phyloP scores from a whole-genome alignment of 2,113 vertebrate species.

The Chlamydotis undulata region DNA sequence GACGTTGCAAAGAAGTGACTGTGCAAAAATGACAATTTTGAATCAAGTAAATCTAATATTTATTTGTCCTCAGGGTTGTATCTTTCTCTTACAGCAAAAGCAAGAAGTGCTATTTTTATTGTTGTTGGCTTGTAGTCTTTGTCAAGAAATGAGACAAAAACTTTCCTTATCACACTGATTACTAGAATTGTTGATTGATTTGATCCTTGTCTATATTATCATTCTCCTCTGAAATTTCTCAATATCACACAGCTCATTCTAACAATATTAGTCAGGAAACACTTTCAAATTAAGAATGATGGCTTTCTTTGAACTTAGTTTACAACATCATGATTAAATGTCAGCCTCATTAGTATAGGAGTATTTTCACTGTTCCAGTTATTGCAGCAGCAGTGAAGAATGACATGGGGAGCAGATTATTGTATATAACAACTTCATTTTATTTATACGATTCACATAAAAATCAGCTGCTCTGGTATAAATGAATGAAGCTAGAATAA shows the following conservation, averaged over 20 bases:
- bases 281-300: not conserved
- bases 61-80: not conserved
- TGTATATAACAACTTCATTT: not conserved
- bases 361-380: not conserved
- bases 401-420: not conserved
- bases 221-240: not conserved
- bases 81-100: not conserved
- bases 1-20: not conserved
- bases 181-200: not conserved
- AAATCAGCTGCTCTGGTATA: not conserved
- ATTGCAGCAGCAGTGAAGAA: not conserved
- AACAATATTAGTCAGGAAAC: not conserved
- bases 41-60: not conserved
- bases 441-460: not conserved
- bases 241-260: not conserved
- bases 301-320: not conserved
- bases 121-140: not conserved
- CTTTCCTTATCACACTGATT: not conserved
- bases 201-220: not conserved
- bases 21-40: not conserved
- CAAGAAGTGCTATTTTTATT: not conserved
- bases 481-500: not conserved
- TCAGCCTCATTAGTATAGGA: not conserved
- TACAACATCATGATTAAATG: conserved; percentile 22
- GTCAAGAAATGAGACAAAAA: not conserved